Evolutionary conservation across 2,888 invertebrate genomes (phyloP).

Genomic region (Nephrotoma guestfalica): DNA sequence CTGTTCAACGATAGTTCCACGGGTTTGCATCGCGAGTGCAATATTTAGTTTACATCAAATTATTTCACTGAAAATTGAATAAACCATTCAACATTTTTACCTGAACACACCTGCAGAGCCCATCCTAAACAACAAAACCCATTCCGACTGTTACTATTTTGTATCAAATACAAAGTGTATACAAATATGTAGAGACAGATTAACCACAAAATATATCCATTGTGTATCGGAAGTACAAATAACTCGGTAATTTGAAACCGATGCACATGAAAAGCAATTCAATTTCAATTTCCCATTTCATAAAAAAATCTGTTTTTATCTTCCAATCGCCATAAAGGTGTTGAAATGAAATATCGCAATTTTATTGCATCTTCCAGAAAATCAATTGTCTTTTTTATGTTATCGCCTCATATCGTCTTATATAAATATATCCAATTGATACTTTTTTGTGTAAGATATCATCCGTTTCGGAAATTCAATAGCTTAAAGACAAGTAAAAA

Average conservation of each 20-base stretch:
- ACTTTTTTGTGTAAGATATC: background rate
- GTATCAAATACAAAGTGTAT: background rate
- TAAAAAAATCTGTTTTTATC: background rate
- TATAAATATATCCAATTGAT: background rate
- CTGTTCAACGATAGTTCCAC: no score
- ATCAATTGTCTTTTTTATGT: background rate
- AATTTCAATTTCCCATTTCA: background rate
- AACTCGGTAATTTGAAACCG: background rate
- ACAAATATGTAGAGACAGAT: background rate
- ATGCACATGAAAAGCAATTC: background rate
- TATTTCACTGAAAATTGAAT: background rate
- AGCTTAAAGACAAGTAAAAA: background rate
- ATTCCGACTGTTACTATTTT: background rate
- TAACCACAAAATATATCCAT: background rate
- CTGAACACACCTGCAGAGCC: background rate
- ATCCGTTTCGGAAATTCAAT: background rate
- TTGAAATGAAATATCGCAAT: background rate
- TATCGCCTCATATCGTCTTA: background rate
- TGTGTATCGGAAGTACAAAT: background rate
- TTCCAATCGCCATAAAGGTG: background rate
- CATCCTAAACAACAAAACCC: background rate
- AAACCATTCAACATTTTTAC: background rate
- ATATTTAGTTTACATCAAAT: no score
- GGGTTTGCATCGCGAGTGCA: no score
- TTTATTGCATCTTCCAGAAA: background rate